Conservation (phyloP, 2,113 vertebrate species). For the Elephas maximus region DNA sequence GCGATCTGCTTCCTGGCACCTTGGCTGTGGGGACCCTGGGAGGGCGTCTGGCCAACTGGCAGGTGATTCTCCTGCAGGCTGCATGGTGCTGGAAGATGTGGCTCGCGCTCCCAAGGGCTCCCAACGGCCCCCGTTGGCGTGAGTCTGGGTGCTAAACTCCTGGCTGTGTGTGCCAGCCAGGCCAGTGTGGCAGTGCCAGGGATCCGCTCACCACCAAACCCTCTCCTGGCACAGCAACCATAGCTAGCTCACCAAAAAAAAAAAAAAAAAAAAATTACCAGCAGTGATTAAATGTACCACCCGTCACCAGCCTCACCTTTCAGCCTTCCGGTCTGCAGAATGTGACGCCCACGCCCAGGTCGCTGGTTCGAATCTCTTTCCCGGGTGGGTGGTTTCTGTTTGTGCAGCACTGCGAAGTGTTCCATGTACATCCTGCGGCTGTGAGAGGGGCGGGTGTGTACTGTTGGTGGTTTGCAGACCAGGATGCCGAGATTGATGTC, state of each 20-base stretch:
- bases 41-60: neutral
- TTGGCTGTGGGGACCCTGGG: neutral
- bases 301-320: rapidly evolving
- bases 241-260: rapidly evolving
- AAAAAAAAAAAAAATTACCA: too few relatives aligned
- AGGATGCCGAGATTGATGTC: too few relatives aligned
- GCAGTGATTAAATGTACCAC: neutral
- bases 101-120: neutral
- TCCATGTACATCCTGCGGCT: neutral
- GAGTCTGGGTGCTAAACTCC: neutral
- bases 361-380: neutral
- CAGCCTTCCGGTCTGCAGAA: rapidly evolving
- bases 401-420: rapidly evolving
- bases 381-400: rapidly evolving
- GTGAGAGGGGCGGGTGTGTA: neutral
- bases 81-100: neutral
- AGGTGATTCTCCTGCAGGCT: neutral
- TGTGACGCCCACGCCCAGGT: rapidly evolving
- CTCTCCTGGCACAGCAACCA: rapidly evolving
- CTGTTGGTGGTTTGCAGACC: too few relatives aligned
- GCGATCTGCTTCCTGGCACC: neutral
- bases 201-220: neutral
- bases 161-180: neutral
- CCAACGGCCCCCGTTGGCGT: rapidly evolving
- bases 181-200: rapidly evolving